These are phyloP conservation scores for Drosophila nebulosa DNA, from an alignment of 1,140 invertebrate species.

Conservation along the genomic window DNA sequence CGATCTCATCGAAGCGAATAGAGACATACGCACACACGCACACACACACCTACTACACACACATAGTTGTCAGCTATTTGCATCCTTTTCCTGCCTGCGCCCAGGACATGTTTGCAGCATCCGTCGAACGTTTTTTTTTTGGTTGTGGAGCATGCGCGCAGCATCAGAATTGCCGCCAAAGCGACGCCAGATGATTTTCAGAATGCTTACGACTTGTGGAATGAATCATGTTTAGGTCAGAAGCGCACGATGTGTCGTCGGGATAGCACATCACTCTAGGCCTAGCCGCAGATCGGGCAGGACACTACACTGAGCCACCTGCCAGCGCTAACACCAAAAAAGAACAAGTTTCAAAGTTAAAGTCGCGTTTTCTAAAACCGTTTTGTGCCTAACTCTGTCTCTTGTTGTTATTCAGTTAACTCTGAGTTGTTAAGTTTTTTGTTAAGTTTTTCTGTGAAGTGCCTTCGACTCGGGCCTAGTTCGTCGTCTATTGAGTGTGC, in stretches of 20 bases:
- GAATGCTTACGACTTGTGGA: slow-evolving; percentile 75
- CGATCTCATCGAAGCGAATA: slow-evolving; percentile 32
- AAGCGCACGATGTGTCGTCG: slow-evolving; percentile 78
- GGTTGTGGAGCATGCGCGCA: slow-evolving; percentile 65
- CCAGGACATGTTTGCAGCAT: neutral
- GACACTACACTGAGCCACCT: no score
- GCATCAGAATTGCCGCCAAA: slow-evolving; percentile 26
- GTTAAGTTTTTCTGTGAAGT: slow-evolving; percentile 47
- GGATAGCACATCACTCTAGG: slow-evolving; percentile 81
- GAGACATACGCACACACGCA: slow-evolving; percentile 6
- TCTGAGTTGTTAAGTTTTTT: slow-evolving; percentile 52
- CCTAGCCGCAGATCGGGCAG: slow-evolving; percentile 81
- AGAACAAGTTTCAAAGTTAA: neutral
- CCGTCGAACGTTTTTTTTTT: slow-evolving; percentile 3
- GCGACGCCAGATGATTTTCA: slow-evolving; percentile 59
- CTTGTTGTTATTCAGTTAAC: slow-evolving; percentile 40
- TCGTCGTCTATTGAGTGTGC: slow-evolving; percentile 50
- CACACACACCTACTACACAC: neutral
- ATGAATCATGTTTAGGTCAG: slow-evolving; percentile 76
- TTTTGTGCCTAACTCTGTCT: no score
- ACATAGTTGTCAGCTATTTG: neutral
- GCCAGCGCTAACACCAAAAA: slow-evolving; percentile 32
- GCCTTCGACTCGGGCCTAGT: slow-evolving; percentile 48
- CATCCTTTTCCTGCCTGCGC: slow-evolving; percentile 44
- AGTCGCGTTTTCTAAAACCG: slow-evolving; percentile 51